Evolutionary conservation across 1,140 invertebrate species (phyloP).

Genomic region (Cotesia vestalis): DNA sequence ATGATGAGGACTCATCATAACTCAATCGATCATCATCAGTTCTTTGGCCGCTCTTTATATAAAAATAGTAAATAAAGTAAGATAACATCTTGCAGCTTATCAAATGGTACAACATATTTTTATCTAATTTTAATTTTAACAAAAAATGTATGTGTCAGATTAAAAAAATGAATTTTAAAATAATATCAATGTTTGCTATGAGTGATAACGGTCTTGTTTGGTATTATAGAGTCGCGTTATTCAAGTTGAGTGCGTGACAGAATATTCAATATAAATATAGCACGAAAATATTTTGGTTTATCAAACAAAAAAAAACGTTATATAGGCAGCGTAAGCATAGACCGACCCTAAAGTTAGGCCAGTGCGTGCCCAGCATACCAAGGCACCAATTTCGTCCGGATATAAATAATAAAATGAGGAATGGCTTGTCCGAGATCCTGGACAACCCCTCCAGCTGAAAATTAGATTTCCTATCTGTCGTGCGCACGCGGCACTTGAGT

Average conservation of each 20-base stretch:
- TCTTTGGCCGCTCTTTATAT: too few relatives aligned
- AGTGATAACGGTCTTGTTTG: slow-evolving; percentile 19
- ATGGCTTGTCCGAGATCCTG: slow-evolving; percentile 48
- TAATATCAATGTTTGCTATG: background rate
- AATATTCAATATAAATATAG: slow-evolving; percentile 23
- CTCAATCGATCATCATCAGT: too few relatives aligned
- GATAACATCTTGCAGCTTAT: background rate
- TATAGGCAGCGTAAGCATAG: slow-evolving; percentile 21
- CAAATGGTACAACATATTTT: slow-evolving; percentile 7
- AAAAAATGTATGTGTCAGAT: background rate
- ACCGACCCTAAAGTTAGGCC: slow-evolving; percentile 41
- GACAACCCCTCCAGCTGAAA: slow-evolving; percentile 51
- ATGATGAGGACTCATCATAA: too few relatives aligned
- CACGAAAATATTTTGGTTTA: slow-evolving; percentile 31
- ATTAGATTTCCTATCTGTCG: slow-evolving; percentile 63
- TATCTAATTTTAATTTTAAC: too few relatives aligned
- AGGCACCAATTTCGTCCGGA: slow-evolving; percentile 58
- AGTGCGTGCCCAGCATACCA: slow-evolving; percentile 59
- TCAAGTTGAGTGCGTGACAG: slow-evolving; percentile 25
- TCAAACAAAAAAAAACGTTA: background rate
- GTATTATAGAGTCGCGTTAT: slow-evolving; percentile 10
- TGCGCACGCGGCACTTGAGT: slow-evolving; percentile 34
- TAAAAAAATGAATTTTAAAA: background rate
- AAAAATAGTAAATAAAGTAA: too few relatives aligned
- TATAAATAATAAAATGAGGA: slow-evolving; percentile 63